These are phyloP conservation scores for Naso thynnoides DNA, from an alignment of 2,797 vertebrate genomes.

Conservation along the genomic window DNA sequence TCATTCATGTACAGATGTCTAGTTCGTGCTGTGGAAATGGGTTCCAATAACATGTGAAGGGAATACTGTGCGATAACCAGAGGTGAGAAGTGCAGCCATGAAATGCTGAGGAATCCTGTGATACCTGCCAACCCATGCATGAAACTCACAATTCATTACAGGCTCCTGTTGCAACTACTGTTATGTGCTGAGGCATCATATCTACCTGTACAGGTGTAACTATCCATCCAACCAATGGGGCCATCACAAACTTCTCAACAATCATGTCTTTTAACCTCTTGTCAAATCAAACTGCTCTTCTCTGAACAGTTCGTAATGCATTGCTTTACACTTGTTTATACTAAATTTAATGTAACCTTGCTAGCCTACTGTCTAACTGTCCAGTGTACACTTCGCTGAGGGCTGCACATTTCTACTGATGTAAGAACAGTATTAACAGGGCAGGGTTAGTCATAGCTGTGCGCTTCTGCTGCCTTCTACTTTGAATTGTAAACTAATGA, in stretches of 20 bases:
- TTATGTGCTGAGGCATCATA: too few relatives aligned
- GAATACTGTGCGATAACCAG: conserved; percentile 8
- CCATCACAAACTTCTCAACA: not conserved
- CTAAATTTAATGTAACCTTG: too few relatives aligned
- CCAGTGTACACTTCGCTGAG: not conserved
- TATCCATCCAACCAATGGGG: not conserved
- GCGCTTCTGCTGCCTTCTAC: not conserved
- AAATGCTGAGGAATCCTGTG: not conserved
- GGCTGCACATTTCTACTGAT: not conserved
- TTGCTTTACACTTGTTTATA: not conserved
- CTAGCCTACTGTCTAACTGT: not conserved
- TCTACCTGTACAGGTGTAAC: not conserved
- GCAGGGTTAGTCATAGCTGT: conserved; percentile 15
- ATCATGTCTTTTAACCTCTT: not conserved
- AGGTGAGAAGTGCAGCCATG: conserved; percentile 10
- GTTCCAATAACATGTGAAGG: conserved; percentile 3
- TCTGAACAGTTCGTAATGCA: not conserved
- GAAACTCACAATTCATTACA: not conserved
- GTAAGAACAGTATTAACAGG: not conserved
- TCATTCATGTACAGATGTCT: conserved; percentile 41
- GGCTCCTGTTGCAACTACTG: too few relatives aligned
- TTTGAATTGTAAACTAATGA: conserved; percentile 31
- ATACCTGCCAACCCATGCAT: not conserved
- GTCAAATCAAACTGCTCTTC: not conserved
- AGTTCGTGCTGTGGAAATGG: conserved; percentile 36